Base-by-base conservation (phyloP, 2,888 invertebrate genomes). In the Drosophila infuscata region DNA sequence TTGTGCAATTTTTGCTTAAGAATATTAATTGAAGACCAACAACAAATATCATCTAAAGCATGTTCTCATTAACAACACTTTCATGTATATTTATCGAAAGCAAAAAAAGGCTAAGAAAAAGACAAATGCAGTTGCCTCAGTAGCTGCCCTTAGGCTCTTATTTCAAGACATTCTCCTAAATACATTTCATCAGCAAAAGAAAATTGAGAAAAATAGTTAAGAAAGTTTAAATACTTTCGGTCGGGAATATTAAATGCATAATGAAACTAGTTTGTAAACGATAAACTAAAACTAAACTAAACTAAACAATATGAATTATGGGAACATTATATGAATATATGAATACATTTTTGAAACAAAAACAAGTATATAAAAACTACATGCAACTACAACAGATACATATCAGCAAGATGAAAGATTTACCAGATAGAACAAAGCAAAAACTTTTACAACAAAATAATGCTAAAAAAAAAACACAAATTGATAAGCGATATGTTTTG, bases 241-340 rank as follows among this genome's bases (percentile, higher is more conserved):
- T 76, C 53, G 53, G 71, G 73, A 79, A 82, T 74, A 70, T 71
- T 73, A 62, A 76, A 79, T 20, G 65, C 68, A 66, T 75, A 71
- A 78, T 62, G 65, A 66, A 78, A 75, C 63, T 87, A 87, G 85
- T 79, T 75, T 75, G 66, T 82, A 81, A 71, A 69, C 12, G 57
- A 72, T 69, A 72, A 76, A 67, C 68, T 70, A 81, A 67, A 72
- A 56, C 63, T 64, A 81, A 78, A 77, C 70, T 80, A 82, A 88
- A 89, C 90, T 91, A 91, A 88, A 91, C 90, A 91, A 91, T 91
- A 91, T 91, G 91, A 91, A 91, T 91, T 91, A 92, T 91, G 92
- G 92, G 91, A 91, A 91, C 91, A 91, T 92, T 92, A 90, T 90
- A 85, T 85, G 75, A 89, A 80, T 88, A 88, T 78, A 85, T 78